Percentiles rank a stretch among this genome's conserved stretches.
phyloP scores from a whole-genome alignment of 2,797 vertebrate species.

The Periophthalmus magnuspinnatus region DNA sequence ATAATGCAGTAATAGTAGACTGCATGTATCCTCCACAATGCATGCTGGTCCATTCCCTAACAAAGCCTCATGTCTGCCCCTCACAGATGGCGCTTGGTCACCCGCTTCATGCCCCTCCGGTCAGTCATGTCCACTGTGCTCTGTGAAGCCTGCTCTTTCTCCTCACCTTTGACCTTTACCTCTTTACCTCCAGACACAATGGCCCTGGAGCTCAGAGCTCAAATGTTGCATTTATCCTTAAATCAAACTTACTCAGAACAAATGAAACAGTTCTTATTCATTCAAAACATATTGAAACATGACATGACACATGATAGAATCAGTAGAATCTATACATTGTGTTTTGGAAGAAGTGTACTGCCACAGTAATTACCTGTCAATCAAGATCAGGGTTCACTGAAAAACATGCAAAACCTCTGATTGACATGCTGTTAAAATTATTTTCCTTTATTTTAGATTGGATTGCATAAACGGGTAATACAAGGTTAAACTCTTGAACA shows the following conservation, averaged over 20 bases:
- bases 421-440: neutral
- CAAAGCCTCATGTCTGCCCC: constrained; percentile 68
- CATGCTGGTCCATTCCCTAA: constrained; percentile 74
- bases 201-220: constrained; percentile 75
- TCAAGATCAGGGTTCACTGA: neutral
- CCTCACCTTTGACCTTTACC: constrained; percentile 46
- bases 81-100: constrained; percentile 79
- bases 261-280: neutral
- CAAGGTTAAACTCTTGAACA: neutral
- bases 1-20: constrained; percentile 35
- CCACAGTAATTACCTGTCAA: neutral
- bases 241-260: neutral
- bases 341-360: neutral
- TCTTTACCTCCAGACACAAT: constrained; percentile 79
- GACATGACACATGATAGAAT: too few species aligned
- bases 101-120: constrained; percentile 70
- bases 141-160: constrained; percentile 63
- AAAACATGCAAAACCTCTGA: neutral
- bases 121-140: constrained; percentile 72
- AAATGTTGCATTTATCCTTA: constrained; percentile 13
- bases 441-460: neutral
- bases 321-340: neutral
- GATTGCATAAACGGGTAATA: neutral
- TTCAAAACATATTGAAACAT: too few species aligned
- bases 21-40: constrained; percentile 56